Conservation (phyloP, 2,888 invertebrate genomes). For the Apamea epomidion region DNA sequence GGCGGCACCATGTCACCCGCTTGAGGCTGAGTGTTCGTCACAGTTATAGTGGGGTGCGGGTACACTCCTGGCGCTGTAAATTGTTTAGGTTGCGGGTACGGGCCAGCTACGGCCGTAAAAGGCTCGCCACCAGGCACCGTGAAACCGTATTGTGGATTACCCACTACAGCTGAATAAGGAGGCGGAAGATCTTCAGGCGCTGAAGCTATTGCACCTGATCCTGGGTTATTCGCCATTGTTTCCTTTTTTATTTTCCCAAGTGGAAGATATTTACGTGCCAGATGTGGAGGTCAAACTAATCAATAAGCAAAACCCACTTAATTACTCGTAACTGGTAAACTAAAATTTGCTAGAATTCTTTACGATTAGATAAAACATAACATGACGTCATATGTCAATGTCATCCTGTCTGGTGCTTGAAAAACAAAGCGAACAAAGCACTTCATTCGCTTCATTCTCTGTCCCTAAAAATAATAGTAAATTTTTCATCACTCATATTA, state of each 20-base stretch:
- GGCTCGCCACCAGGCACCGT: slow-evolving; percentile 69
- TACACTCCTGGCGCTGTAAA: slow-evolving; percentile 86
- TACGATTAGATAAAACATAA: slow-evolving; percentile 58
- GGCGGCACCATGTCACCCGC: slow-evolving; percentile 71
- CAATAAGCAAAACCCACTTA: neutral
- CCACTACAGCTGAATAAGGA: slow-evolving; percentile 86
- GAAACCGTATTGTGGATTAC: slow-evolving; percentile 85
- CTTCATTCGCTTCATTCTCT: neutral
- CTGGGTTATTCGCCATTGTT: slow-evolving; percentile 79
- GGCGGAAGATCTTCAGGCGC: slow-evolving; percentile 86
- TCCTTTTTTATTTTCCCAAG: slow-evolving; percentile 11
- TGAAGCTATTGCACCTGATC: slow-evolving; percentile 73
- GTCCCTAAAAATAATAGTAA: neutral
- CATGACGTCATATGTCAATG: slow-evolving; percentile 70
- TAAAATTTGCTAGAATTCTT: slow-evolving; percentile 56
- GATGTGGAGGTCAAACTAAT: slow-evolving; percentile 16
- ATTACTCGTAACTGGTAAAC: slow-evolving; percentile 33
- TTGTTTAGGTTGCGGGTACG: slow-evolving; percentile 77
- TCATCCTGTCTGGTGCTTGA: slow-evolving; percentile 43
- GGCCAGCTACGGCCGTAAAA: slow-evolving; percentile 60
- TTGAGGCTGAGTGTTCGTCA: slow-evolving; percentile 79
- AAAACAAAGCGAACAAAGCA: slow-evolving; percentile 42
- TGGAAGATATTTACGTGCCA: slow-evolving; percentile 9
- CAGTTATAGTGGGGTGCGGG: slow-evolving; percentile 81
- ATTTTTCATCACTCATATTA: no score